phyloP scores from a whole-genome alignment of 2,888 invertebrate species.

The Acanthosepion esculentum region DNA sequence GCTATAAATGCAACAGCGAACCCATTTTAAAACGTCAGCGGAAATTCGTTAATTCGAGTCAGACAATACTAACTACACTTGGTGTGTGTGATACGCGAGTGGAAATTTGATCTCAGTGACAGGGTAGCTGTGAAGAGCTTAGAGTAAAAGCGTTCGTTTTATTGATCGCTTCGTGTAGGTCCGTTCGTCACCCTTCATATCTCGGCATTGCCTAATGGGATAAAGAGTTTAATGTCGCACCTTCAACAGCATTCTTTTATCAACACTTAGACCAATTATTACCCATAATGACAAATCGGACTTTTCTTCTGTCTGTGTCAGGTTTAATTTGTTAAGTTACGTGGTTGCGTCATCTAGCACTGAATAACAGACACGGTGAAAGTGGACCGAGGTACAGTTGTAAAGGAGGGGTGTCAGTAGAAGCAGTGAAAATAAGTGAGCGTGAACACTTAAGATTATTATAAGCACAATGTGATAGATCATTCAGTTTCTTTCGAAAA shows the following conservation, averaged over 20 bases:
- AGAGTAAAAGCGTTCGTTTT: background rate
- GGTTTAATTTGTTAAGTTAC: slow-evolving; percentile 7
- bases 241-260: background rate
- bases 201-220: background rate
- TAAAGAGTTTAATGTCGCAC: background rate
- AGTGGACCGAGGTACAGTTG: background rate
- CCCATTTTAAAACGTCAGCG: background rate
- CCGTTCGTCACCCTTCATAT: background rate
- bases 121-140: background rate
- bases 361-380: background rate
- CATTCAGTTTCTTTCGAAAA: background rate
- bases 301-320: background rate
- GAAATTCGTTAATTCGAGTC: background rate
- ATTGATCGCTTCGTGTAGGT: background rate
- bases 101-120: background rate
- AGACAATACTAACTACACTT: background rate
- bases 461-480: background rate
- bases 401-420: background rate
- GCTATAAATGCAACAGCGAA: background rate
- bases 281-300: background rate
- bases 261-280: background rate
- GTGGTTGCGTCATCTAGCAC: background rate
- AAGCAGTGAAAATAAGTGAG: background rate
- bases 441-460: background rate
- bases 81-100: background rate